These are phyloP conservation scores for Rhizomys pruinosus DNA, from an alignment of 2,113 vertebrate species.

Conservation along the genomic window DNA sequence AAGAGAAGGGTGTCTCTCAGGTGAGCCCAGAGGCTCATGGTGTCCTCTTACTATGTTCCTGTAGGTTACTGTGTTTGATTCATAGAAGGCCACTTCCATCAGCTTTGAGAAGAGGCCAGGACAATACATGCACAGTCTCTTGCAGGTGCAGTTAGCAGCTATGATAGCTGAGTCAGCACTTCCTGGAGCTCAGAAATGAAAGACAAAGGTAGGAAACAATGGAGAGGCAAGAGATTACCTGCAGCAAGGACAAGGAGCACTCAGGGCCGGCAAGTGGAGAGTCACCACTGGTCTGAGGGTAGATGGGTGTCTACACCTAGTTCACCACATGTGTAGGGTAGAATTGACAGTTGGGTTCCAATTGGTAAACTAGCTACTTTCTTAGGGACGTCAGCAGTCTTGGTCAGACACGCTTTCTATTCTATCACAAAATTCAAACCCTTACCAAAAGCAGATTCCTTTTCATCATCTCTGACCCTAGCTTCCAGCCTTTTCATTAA, in stretches of 20 bases:
- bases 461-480: background rate
- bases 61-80: background rate
- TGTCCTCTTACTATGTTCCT: background rate
- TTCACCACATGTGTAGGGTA: fast-evolving
- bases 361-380: background rate
- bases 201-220: background rate
- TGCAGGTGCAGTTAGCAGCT: background rate
- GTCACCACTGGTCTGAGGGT: background rate
- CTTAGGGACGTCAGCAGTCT: background rate
- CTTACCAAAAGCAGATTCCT: background rate
- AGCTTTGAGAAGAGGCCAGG: background rate
- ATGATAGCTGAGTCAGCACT: background rate
- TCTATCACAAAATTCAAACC: background rate
- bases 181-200: background rate
- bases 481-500: background rate
- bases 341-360: background rate
- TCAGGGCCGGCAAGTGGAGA: background rate
- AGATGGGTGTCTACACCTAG: fast-evolving
- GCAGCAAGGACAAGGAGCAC: background rate
- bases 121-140: no score
- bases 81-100: no score
- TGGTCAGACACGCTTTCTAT: background rate
- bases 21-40: background rate
- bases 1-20: background rate
- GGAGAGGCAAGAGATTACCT: background rate